Conservation (phyloP, 1,140 invertebrate genomes). For the Goniozus legneri region DNA sequence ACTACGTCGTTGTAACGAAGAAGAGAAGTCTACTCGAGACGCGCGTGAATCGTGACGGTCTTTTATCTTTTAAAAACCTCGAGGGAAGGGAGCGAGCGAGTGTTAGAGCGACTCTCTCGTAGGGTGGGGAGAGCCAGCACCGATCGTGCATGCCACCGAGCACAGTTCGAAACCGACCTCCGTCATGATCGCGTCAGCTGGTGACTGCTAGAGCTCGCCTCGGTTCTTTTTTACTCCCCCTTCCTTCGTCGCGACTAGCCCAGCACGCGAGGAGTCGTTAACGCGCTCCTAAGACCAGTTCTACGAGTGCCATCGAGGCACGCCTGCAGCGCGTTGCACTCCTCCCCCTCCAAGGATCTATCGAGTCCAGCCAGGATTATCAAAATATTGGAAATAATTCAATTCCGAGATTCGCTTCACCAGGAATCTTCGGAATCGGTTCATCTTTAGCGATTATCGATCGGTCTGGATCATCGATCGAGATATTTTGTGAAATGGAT, state of each 20-base stretch:
- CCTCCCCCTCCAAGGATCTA: too few species aligned
- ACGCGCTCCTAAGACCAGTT: slow-evolving; percentile 16
- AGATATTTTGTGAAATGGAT: too few species aligned
- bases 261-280: slow-evolving; percentile 30
- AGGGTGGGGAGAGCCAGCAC: slow-evolving; percentile 35
- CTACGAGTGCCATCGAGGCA: too few species aligned
- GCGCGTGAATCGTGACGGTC: slow-evolving; percentile 22
- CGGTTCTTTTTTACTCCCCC: slow-evolving; percentile 2
- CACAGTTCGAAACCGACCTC: slow-evolving; percentile 53
- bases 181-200: slow-evolving; percentile 51
- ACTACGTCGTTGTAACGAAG: not conserved
- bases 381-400: too few species aligned
- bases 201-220: slow-evolving; percentile 33
- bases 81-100: slow-evolving; percentile 21
- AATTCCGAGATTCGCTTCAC: too few species aligned
- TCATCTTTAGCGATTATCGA: too few species aligned
- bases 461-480: too few species aligned
- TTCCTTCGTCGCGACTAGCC: slow-evolving; percentile 13
- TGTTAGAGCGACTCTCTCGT: slow-evolving; percentile 11
- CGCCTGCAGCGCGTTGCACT: too few species aligned
- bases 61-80: slow-evolving; percentile 43
- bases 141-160: slow-evolving; percentile 39
- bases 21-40: not conserved
- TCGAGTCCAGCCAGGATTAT: too few species aligned
- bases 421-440: too few species aligned